These are phyloP conservation scores for Tolmerus cingulatus DNA, from an alignment of 2,888 invertebrate genomes.

Conservation along the genomic window DNA sequence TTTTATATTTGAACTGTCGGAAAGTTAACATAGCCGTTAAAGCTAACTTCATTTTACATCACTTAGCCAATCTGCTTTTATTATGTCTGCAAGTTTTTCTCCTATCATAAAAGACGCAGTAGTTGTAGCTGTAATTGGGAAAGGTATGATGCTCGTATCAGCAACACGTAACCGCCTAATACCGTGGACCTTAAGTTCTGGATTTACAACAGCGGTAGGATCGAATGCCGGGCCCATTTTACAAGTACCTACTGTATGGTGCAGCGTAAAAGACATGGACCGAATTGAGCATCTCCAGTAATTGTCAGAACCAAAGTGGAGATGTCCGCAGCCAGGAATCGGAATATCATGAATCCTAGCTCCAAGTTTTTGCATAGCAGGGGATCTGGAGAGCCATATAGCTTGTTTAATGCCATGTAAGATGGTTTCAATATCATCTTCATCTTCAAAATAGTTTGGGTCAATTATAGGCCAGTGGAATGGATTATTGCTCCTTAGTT, in stretches of 20 bases:
- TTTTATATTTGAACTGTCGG: no score
- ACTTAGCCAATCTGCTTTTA: constrained; percentile 65
- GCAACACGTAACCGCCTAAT: constrained; percentile 68
- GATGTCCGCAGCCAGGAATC: constrained; percentile 65
- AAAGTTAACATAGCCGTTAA: no score
- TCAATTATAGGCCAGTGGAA: constrained; percentile 77
- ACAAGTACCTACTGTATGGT: constrained; percentile 69
- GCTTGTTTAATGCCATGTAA: constrained; percentile 70
- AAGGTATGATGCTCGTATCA: constrained; percentile 72
- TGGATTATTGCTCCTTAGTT: constrained; percentile 75
- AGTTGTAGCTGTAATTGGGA: constrained; percentile 69
- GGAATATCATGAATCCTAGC: constrained; percentile 65
- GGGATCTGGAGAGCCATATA: constrained; percentile 66
- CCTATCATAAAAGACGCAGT: constrained; percentile 74
- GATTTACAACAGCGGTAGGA: constrained; percentile 70
- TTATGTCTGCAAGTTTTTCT: constrained; percentile 72
- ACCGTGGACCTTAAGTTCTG: constrained; percentile 69
- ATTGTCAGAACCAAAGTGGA: constrained; percentile 67
- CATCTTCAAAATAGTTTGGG: constrained; percentile 79
- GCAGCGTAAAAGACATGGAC: constrained; percentile 68
- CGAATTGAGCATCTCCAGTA: constrained; percentile 75
- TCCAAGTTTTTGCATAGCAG: constrained; percentile 68
- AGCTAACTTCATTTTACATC: no score
- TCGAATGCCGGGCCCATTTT: constrained; percentile 72
- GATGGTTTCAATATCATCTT: constrained; percentile 69